phyloP scores from a whole-genome alignment of 2,888 invertebrate genomes.

The Pseudanteris insignis region DNA sequence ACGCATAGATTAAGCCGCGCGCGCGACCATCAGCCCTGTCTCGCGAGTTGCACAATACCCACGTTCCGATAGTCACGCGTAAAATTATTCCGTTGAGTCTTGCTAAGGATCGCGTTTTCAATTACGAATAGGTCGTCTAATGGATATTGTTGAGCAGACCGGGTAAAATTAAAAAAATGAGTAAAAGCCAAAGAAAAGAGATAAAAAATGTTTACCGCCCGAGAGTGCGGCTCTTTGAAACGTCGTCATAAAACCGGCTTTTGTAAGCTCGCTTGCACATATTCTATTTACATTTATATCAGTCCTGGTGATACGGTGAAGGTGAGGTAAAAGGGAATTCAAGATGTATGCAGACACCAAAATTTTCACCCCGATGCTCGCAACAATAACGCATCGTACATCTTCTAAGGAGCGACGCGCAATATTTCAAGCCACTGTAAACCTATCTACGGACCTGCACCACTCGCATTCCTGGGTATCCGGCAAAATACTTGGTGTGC shows the following conservation, averaged over 20 bases:
- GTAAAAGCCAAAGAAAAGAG: too few species aligned
- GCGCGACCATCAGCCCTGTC: slow-evolving; percentile 16
- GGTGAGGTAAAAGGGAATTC: slow-evolving; percentile 43
- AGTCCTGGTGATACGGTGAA: slow-evolving; percentile 48
- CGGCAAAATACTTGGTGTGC: slow-evolving; percentile 35
- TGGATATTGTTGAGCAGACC: slow-evolving; percentile 14
- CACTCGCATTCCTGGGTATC: slow-evolving; percentile 37
- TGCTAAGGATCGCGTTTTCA: slow-evolving; percentile 2
- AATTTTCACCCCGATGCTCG: slow-evolving; percentile 64
- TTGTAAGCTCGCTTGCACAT: slow-evolving; percentile 55
- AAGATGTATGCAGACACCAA: slow-evolving; percentile 60
- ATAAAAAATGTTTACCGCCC: slow-evolving; percentile 35
- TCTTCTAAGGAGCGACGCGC: slow-evolving; percentile 62
- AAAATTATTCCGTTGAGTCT: slow-evolving; percentile 16
- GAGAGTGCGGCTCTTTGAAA: slow-evolving; percentile 52
- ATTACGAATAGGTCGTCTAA: slow-evolving; percentile 15
- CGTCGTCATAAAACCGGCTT: slow-evolving; percentile 56
- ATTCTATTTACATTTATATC: slow-evolving; percentile 63
- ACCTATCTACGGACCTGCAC: slow-evolving; percentile 38
- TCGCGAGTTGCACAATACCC: background rate
- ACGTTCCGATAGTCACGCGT: slow-evolving; percentile 10
- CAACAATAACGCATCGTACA: slow-evolving; percentile 64
- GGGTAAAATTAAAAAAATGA: background rate
- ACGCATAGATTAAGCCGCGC: slow-evolving; percentile 31
- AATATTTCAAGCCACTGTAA: slow-evolving; percentile 61